Conservation (phyloP, 2,113 vertebrate genomes). For the Scolopax mira region DNA sequence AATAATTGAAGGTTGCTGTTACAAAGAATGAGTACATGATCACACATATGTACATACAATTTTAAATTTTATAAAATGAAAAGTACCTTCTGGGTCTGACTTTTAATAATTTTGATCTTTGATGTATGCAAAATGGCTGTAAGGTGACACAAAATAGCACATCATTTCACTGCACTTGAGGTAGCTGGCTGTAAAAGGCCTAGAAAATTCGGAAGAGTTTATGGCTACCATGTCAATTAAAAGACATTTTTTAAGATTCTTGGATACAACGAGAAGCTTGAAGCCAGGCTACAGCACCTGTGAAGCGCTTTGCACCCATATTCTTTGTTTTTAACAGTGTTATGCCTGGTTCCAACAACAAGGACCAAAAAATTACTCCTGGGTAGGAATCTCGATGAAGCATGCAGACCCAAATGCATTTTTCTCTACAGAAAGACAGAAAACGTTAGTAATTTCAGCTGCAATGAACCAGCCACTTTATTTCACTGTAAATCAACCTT, state of each 20-base stretch:
- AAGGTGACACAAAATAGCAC: not conserved
- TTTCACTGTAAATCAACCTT: not conserved
- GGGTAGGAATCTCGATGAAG: not conserved
- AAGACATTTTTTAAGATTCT: not conserved
- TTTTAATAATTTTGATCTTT: not conserved
- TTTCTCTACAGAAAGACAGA: not conserved
- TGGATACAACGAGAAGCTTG: not conserved
- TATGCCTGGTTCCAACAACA: not conserved
- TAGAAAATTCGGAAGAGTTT: not conserved
- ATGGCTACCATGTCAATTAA: not conserved
- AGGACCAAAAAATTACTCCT: not conserved
- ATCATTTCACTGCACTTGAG: not conserved
- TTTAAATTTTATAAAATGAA: not conserved
- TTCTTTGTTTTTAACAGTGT: not conserved
- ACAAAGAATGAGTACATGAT: not conserved
- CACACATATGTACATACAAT: not conserved
- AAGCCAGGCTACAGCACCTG: not conserved
- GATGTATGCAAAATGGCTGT: not conserved
- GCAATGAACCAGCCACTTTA: not conserved
- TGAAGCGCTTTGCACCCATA: not conserved
- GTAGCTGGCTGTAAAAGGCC: not conserved
- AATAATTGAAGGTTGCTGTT: constrained; percentile 37
- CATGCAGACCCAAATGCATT: not conserved
- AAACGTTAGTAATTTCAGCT: not conserved
- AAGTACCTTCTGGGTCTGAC: not conserved